phyloP scores from a whole-genome alignment of 2,797 vertebrate species.

The Morelia viridis region DNA sequence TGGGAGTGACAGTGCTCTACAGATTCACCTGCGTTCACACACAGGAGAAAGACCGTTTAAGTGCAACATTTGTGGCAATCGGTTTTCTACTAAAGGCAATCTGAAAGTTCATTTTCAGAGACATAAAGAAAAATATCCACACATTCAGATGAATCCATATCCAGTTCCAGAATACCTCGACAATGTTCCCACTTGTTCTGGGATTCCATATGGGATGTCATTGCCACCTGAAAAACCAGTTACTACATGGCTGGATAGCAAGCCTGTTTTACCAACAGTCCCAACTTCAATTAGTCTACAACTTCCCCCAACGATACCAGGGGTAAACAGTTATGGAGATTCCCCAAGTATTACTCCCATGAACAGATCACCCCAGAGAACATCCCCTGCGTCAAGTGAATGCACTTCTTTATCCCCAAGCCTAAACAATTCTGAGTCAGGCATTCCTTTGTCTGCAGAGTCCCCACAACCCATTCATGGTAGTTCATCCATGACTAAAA shows the following conservation, averaged over 20 bases:
- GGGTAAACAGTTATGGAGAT: conserved; percentile 84
- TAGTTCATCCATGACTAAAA: conserved; percentile 78
- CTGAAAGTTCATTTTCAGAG: conserved; percentile 99
- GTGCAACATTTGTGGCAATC: conserved; percentile 99
- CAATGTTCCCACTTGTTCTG: conserved; percentile 97
- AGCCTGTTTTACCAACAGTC: conserved; percentile 89
- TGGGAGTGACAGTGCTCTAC: conserved; percentile 97
- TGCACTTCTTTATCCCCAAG: conserved; percentile 94
- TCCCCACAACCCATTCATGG: conserved; percentile 81
- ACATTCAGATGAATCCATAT: conserved; percentile 99
- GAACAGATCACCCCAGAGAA: conserved; percentile 92
- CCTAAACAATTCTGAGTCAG: conserved; percentile 81
- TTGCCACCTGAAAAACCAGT: conserved; percentile 97
- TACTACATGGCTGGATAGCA: conserved; percentile 98
- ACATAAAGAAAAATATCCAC: conserved; percentile 99
- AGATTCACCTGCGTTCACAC: conserved; percentile 98
- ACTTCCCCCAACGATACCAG: conserved; percentile 87
- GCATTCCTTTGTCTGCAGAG: conserved; percentile 76
- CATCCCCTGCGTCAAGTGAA: conserved; percentile 93
- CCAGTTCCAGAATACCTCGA: conserved; percentile 99
- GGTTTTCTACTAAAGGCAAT: conserved; percentile 99
- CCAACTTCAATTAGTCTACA: conserved; percentile 90
- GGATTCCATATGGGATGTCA: conserved; percentile 98
- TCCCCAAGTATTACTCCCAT: conserved; percentile 91
- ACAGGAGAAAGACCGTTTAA: conserved; percentile 98